Conservation (phyloP, 2,797 vertebrate species). For the Hirundo rustica region DNA sequence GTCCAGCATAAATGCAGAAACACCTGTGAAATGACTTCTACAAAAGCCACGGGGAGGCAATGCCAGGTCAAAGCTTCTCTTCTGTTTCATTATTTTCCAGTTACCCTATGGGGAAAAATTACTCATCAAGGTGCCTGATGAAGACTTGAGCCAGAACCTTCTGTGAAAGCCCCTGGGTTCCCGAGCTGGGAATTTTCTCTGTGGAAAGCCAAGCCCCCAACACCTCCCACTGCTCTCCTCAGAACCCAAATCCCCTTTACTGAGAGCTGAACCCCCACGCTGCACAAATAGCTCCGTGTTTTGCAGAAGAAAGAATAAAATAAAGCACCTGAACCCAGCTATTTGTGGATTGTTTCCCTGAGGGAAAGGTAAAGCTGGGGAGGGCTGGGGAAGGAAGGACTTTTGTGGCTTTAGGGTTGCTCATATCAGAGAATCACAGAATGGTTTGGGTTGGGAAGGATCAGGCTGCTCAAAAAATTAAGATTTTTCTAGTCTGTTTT, state of each 20-base stretch:
- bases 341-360: neutral
- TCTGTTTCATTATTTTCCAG: neutral
- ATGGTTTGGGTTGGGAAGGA: neutral
- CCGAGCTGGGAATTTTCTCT: neutral
- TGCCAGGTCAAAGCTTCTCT: neutral
- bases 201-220: rapidly evolving
- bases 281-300: rapidly evolving
- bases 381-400: neutral
- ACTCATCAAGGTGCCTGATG: neutral
- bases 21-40: neutral
- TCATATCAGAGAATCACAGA: neutral
- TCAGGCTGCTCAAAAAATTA: neutral
- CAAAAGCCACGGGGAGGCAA: neutral
- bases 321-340: rapidly evolving
- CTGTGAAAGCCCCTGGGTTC: rapidly evolving
- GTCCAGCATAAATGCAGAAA: neutral
- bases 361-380: neutral
- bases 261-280: neutral
- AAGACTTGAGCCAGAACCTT: neutral
- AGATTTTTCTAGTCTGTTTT: neutral
- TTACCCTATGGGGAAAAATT: rapidly evolving
- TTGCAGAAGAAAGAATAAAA: neutral
- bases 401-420: neutral
- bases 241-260: rapidly evolving
- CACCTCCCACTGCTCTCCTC: neutral